These are phyloP conservation scores for Pyrgilauda ruficollis DNA, from an alignment of 2,113 vertebrate species.

Conservation along the genomic window DNA sequence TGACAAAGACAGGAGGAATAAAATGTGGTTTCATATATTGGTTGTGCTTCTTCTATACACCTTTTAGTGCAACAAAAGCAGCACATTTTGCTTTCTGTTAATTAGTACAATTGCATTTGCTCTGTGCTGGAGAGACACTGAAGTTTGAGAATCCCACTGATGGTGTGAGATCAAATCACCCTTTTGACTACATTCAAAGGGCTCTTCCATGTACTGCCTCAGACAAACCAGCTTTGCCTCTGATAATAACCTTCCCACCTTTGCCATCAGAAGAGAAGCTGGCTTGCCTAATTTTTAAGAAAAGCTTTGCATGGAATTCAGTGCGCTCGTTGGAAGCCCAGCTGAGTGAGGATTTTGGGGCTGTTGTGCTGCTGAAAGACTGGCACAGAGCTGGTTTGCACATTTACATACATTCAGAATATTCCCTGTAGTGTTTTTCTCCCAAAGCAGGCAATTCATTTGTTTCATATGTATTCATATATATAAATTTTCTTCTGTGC, in stretches of 20 bases:
- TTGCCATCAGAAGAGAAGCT: background rate
- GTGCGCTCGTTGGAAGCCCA: accelerated
- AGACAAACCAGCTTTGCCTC: background rate
- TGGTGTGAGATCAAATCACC: background rate
- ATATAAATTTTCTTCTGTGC: background rate
- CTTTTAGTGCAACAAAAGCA: background rate
- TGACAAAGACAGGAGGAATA: background rate
- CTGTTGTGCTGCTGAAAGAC: background rate
- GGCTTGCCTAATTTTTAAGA: background rate
- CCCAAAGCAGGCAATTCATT: background rate
- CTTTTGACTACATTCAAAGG: background rate
- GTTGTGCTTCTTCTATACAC: background rate
- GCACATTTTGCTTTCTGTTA: background rate
- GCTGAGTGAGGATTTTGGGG: background rate
- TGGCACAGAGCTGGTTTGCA: background rate
- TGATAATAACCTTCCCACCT: background rate
- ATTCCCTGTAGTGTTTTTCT: background rate
- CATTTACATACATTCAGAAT: background rate
- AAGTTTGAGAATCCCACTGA: background rate
- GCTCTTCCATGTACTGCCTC: background rate
- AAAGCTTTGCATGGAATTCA: background rate
- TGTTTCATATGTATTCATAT: accelerated
- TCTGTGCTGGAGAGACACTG: background rate
- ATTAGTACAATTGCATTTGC: background rate
- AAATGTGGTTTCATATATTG: background rate